A percentile compares a stretch with the other conserved stretches of the same genome.
Conservation (phyloP, 2,888 invertebrate species). For the Parelbella ahira region DNA sequence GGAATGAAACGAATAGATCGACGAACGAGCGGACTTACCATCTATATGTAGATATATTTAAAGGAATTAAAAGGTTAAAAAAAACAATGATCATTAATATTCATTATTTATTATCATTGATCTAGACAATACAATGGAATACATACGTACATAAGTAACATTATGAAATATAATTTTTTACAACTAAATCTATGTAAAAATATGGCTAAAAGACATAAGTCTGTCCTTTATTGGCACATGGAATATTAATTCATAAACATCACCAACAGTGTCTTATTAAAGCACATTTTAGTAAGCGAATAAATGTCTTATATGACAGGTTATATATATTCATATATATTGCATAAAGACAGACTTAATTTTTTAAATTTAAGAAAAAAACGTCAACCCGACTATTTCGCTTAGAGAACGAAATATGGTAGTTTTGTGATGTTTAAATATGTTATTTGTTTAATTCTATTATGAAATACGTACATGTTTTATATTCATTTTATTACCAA, state of each 20-base stretch:
- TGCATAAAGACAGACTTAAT: slow-evolving; percentile 51
- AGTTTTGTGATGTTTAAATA: slow-evolving; percentile 38
- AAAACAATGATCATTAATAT: slow-evolving; percentile 43
- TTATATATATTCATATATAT: slow-evolving; percentile 74
- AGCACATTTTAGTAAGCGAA: slow-evolving; percentile 43
- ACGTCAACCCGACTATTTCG: slow-evolving; percentile 63
- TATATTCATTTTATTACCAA: too few relatives aligned
- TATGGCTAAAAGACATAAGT: slow-evolving; percentile 70
- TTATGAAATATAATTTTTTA: slow-evolving; percentile 64
- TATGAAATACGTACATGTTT: too few relatives aligned
- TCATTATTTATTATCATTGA: slow-evolving; percentile 73
- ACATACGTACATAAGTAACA: slow-evolving; percentile 61
- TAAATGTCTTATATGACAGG: slow-evolving; percentile 60
- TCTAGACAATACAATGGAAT: slow-evolving; percentile 63
- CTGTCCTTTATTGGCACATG: slow-evolving; percentile 69
- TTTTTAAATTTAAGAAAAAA: slow-evolving; percentile 32
- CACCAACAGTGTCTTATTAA: slow-evolving; percentile 38
- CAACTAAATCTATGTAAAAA: slow-evolving; percentile 63
- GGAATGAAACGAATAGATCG: too few relatives aligned
- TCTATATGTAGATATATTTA: too few relatives aligned
- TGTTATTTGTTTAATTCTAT: too few relatives aligned
- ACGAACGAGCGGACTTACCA: too few relatives aligned
- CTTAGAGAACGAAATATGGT: slow-evolving; percentile 58
- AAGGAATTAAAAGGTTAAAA: too few relatives aligned
- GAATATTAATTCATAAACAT: slow-evolving; percentile 48